These are phyloP conservation scores for Neosilurus hyrtlii DNA, from an alignment of 2,797 vertebrate species.

Conservation along the genomic window DNA sequence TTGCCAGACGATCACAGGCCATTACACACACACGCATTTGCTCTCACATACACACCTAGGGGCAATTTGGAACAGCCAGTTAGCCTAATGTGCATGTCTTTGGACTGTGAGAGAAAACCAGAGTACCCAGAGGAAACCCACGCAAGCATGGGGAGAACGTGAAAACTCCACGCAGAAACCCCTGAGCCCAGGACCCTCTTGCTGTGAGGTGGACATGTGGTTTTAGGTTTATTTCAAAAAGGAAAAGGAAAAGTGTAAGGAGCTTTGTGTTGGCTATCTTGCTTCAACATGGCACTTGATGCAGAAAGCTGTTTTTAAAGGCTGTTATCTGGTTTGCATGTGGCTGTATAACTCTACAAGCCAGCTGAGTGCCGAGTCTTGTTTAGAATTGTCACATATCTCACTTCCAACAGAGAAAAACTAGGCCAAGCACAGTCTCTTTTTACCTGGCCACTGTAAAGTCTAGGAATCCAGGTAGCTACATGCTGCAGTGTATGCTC, in stretches of 20 bases:
- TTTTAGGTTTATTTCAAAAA: too few relatives aligned
- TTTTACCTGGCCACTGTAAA: slow-evolving; percentile 14
- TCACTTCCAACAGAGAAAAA: slow-evolving; percentile 29
- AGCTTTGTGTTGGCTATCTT: not conserved
- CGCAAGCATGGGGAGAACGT: too few relatives aligned
- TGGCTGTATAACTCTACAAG: slow-evolving; percentile 19
- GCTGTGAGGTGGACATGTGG: too few relatives aligned
- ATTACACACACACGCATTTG: too few relatives aligned
- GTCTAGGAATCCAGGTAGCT: not conserved
- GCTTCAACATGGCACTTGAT: not conserved
- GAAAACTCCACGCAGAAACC: too few relatives aligned
- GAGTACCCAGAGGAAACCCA: too few relatives aligned
- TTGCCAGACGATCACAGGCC: too few relatives aligned
- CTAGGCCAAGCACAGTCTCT: slow-evolving; percentile 10
- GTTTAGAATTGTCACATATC: slow-evolving; percentile 8
- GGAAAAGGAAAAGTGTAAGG: not conserved
- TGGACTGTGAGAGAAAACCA: too few relatives aligned
- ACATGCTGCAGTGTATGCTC: not conserved
- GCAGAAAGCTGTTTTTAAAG: not conserved
- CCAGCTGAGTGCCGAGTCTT: not conserved
- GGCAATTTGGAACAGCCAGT: too few relatives aligned
- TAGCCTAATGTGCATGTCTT: too few relatives aligned
- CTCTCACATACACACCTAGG: too few relatives aligned
- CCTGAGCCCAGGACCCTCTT: too few relatives aligned
- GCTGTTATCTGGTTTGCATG: not conserved